These are phyloP conservation scores for Myathropa florea DNA, from an alignment of 2,888 invertebrate genomes.

Conservation along the genomic window DNA sequence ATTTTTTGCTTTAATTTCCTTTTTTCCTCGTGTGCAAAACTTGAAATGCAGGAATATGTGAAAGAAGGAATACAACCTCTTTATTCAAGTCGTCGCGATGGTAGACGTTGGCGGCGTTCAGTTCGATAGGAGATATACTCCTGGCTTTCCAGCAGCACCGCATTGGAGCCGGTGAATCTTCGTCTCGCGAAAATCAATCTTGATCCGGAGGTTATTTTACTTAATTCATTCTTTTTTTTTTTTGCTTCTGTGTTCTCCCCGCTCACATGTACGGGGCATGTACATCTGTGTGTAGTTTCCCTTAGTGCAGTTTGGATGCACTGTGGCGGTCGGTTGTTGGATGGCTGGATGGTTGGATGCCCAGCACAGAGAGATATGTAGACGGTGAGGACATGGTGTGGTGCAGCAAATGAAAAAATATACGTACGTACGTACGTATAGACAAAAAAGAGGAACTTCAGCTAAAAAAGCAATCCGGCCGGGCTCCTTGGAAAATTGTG, in stretches of 20 bases:
- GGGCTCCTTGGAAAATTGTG: constrained; percentile 65
- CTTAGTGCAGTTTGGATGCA: constrained; percentile 63
- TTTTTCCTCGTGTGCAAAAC: constrained; percentile 62
- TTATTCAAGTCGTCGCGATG: constrained; percentile 47
- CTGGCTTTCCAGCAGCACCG: constrained; percentile 34
- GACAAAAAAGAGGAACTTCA: constrained; percentile 29
- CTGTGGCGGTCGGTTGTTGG: constrained; percentile 32
- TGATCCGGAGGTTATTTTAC: constrained; percentile 63
- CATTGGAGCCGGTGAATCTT: constrained; percentile 67
- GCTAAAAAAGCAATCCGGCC: constrained; percentile 31
- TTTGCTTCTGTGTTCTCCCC: constrained; percentile 18
- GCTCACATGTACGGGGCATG: background rate
- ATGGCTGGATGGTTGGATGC: constrained; percentile 26
- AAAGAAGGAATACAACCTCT: constrained; percentile 31
- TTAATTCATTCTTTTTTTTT: constrained; percentile 54
- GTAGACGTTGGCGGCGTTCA: constrained; percentile 55
- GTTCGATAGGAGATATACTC: constrained; percentile 51
- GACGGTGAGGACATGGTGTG: constrained; percentile 48
- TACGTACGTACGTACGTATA: background rate
- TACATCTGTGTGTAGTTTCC: constrained; percentile 13
- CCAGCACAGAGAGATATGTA: constrained; percentile 37
- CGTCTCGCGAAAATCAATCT: constrained; percentile 69
- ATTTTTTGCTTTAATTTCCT: constrained; percentile 33
- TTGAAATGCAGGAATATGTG: constrained; percentile 68
- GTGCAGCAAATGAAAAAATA: constrained; percentile 37